Conservation (phyloP, 2,113 vertebrate species). For the Sakesphorus luctuosus region DNA sequence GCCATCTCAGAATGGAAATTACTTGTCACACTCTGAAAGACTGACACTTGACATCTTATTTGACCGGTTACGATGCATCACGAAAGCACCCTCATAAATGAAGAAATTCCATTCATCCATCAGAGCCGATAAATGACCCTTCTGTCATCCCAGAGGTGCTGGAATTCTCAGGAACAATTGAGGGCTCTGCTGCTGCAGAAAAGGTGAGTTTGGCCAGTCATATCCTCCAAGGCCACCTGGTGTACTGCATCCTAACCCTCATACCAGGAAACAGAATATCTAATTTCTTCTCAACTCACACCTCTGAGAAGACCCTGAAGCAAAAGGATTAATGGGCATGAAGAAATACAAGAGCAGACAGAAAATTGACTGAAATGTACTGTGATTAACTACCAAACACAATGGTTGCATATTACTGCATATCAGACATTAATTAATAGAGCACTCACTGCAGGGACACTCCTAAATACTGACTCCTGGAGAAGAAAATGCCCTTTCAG, state of each 20-base stretch:
- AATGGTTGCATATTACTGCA: background rate
- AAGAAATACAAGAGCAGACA: background rate
- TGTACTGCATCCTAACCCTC: background rate
- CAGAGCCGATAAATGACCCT: background rate
- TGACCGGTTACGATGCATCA: background rate
- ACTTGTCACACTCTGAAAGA: background rate
- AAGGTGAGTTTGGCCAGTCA: background rate
- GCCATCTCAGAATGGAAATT: background rate
- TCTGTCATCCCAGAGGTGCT: fast-evolving
- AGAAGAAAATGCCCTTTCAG: background rate
- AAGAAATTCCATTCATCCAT: background rate
- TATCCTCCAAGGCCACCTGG: fast-evolving
- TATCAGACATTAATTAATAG: background rate
- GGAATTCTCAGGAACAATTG: background rate
- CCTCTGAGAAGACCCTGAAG: background rate
- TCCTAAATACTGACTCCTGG: background rate
- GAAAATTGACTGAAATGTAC: background rate
- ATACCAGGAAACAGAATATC: background rate
- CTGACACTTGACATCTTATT: background rate
- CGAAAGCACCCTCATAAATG: background rate
- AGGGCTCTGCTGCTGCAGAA: background rate
- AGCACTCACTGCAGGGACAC: background rate
- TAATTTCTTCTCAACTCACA: background rate
- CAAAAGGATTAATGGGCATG: fast-evolving
- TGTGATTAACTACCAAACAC: background rate